phyloP scores from a whole-genome alignment of 2,797 vertebrate genomes.

The Takifugu rubripes region DNA sequence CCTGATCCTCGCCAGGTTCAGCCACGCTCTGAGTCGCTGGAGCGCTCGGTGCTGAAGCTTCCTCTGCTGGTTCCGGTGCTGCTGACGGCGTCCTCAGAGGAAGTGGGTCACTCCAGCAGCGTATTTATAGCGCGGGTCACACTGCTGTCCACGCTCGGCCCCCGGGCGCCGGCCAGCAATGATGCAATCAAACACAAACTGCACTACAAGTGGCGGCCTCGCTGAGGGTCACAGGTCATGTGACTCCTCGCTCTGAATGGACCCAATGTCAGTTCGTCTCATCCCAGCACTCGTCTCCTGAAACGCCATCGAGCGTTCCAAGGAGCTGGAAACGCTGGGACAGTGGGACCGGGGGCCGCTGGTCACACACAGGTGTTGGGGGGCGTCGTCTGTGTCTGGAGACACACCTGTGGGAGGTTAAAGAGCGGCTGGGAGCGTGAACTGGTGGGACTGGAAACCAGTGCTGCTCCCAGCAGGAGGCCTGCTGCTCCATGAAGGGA shows the following conservation, averaged over 20 bases:
- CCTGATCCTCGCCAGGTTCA: too few relatives aligned
- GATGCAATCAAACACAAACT: conserved; percentile 41
- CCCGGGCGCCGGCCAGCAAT: conserved; percentile 25
- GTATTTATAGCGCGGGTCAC: conserved; percentile 39
- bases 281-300: neutral
- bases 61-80: conserved; percentile 8
- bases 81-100: conserved; percentile 15
- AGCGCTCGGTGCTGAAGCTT: neutral
- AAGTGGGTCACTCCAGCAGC: conserved; percentile 40
- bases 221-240: conserved; percentile 35
- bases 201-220: conserved; percentile 29
- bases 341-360: too few relatives aligned
- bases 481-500: too few relatives aligned
- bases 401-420: too few relatives aligned
- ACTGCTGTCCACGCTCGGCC: conserved; percentile 21
- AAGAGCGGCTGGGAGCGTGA: too few relatives aligned
- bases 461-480: too few relatives aligned
- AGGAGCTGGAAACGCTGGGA: conserved; percentile 1
- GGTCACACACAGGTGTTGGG: too few relatives aligned
- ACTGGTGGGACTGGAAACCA: too few relatives aligned
- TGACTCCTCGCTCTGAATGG: conserved; percentile 13
- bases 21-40: too few relatives aligned
- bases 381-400: too few relatives aligned
- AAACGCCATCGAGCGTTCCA: neutral
- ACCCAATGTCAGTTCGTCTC: neutral